phyloP scores from a whole-genome alignment of 1,140 invertebrate species.

The Drosophila oshimai region DNA sequence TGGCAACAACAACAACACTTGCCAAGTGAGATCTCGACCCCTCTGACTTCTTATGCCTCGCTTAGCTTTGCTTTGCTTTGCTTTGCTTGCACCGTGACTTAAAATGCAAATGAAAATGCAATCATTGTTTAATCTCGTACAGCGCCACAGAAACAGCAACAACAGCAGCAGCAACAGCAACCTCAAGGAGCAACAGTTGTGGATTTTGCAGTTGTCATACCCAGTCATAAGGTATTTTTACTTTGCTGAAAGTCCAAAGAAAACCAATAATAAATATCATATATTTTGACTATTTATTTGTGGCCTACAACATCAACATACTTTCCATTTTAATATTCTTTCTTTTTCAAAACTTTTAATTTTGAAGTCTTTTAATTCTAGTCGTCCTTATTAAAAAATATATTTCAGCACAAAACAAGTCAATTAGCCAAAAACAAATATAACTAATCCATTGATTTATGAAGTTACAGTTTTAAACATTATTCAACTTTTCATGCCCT shows the following conservation, averaged over 20 bases:
- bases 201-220: constrained; percentile 8
- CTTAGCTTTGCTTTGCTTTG: constrained; percentile 34
- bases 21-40: constrained; percentile 61
- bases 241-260: not conserved
- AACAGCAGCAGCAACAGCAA: constrained; percentile 35
- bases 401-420: too few relatives aligned
- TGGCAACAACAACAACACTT: constrained; percentile 55
- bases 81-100: constrained; percentile 70
- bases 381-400: too few relatives aligned
- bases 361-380: too few relatives aligned
- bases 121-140: constrained; percentile 80
- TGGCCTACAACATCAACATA: too few relatives aligned
- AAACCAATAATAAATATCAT: too few relatives aligned
- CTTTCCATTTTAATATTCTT: too few relatives aligned
- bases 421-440: too few relatives aligned
- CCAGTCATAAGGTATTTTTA: not conserved
- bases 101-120: constrained; percentile 81
- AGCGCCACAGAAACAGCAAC: constrained; percentile 57
- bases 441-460: too few relatives aligned
- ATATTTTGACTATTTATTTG: too few relatives aligned
- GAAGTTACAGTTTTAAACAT: too few relatives aligned
- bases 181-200: constrained; percentile 49
- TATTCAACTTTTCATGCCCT: too few relatives aligned
- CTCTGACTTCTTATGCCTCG: constrained; percentile 44
- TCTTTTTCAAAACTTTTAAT: too few relatives aligned